A percentile compares a stretch with the other conserved stretches of the same genome.
These are phyloP conservation scores for Argyrosomus regius DNA, from an alignment of 2,797 vertebrate species.

Conservation along the genomic window DNA sequence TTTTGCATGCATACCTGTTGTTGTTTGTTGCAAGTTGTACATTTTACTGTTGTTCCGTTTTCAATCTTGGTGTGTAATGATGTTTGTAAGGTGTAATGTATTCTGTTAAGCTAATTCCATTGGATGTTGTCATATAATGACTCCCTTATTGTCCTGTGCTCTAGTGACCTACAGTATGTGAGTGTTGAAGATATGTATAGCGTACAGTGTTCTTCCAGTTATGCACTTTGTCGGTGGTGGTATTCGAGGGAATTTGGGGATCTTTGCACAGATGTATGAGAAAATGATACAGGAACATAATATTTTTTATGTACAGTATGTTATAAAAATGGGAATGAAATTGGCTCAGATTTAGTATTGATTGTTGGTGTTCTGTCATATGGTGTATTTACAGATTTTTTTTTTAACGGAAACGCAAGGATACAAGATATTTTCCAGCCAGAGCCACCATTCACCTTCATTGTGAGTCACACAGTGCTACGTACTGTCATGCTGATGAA, in stretches of 20 bases:
- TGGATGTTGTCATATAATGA: slow-evolving; percentile 70
- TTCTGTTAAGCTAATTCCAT: slow-evolving; percentile 77
- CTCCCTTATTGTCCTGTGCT: slow-evolving; percentile 64
- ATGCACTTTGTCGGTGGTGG: slow-evolving; percentile 84
- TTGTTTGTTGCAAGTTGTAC: slow-evolving; percentile 74
- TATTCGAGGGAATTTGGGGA: slow-evolving; percentile 71
- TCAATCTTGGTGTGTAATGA: slow-evolving; percentile 51
- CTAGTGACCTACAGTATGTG: slow-evolving; percentile 73
- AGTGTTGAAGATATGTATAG: slow-evolving; percentile 73
- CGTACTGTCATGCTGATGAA: slow-evolving; percentile 52
- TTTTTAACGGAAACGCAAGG: slow-evolving; percentile 17
- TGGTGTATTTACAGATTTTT: slow-evolving; percentile 58
- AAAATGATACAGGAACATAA: slow-evolving; percentile 58
- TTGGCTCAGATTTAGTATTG: slow-evolving; percentile 61
- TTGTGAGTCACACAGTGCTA: slow-evolving; percentile 60
- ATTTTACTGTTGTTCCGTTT: slow-evolving; percentile 65
- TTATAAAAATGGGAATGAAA: slow-evolving; percentile 69
- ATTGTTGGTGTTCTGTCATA: slow-evolving; percentile 55
- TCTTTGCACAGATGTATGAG: slow-evolving; percentile 78
- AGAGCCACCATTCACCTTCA: slow-evolving; percentile 50
- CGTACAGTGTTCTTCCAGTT: slow-evolving; percentile 82
- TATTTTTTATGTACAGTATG: slow-evolving; percentile 76
- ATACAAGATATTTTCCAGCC: slow-evolving; percentile 31
- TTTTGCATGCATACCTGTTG: slow-evolving; percentile 77
- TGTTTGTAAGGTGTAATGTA: slow-evolving; percentile 69